Evolutionary conservation across 2,113 vertebrate genomes (phyloP).

Genomic region (Sapayoa aenigma): DNA sequence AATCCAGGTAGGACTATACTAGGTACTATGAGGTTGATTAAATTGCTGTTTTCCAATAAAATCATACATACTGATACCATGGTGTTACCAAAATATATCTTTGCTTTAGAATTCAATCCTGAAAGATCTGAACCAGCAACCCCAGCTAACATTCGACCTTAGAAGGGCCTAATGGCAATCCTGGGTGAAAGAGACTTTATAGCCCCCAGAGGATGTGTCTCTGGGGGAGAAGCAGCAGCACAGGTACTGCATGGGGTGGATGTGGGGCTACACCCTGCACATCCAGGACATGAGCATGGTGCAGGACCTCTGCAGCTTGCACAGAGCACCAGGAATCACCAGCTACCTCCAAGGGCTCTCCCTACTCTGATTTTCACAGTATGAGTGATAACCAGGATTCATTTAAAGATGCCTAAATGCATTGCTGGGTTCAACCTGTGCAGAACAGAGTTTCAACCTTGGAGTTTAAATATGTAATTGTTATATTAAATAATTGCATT

Average conservation of each 20-base stretch:
- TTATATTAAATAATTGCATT: neutral
- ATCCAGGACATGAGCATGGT: rapidly evolving
- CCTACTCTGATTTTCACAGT: neutral
- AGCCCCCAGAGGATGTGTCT: neutral
- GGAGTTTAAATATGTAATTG: neutral
- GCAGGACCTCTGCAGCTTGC: neutral
- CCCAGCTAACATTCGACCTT: neutral
- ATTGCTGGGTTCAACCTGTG: neutral
- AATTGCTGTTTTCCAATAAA: neutral
- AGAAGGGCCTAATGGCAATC: neutral
- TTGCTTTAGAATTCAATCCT: neutral
- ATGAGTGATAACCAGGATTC: neutral
- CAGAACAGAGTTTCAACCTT: neutral
- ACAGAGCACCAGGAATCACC: neutral
- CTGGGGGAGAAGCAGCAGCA: neutral
- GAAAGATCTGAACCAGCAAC: neutral
- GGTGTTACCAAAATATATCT: neutral
- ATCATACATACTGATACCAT: neutral
- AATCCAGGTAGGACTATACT: neutral
- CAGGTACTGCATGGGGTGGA: no score
- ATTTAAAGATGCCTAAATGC: neutral
- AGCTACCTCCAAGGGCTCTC: neutral
- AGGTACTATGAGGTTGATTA: neutral
- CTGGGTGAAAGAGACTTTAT: neutral
- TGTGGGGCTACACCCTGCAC: neutral